Evolutionary conservation across 2,113 vertebrate species (phyloP).

Genomic region (Aldabrachelys gigantea): DNA sequence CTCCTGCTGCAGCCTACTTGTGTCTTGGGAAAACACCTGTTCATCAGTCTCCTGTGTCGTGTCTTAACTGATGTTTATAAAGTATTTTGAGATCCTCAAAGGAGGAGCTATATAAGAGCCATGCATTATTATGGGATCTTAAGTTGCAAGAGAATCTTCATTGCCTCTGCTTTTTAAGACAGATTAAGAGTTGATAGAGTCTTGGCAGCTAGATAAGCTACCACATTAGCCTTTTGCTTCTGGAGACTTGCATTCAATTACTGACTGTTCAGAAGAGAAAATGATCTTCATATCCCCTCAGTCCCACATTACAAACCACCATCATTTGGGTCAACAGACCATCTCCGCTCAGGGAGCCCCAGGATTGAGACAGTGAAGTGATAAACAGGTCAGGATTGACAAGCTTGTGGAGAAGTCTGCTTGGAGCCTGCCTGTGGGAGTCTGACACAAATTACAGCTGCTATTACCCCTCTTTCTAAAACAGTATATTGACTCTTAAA

Average conservation of each 20-base stretch:
- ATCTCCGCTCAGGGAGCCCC: neutral
- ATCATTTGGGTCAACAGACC: neutral
- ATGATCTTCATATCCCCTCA: neutral
- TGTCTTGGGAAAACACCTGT: neutral
- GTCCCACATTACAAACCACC: neutral
- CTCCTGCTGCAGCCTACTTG: neutral
- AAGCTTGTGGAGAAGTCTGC: neutral
- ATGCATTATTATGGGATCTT: neutral
- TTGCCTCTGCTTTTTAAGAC: neutral
- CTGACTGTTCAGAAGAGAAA: neutral
- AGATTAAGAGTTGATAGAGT: neutral
- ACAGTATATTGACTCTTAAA: fast-evolving
- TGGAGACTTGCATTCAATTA: neutral
- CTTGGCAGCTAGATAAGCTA: neutral
- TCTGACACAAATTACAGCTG: neutral
- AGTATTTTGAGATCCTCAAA: neutral
- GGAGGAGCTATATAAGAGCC: neutral
- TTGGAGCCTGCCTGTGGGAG: neutral
- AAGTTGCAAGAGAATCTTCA: neutral
- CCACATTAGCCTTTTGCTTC: neutral
- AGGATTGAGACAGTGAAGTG: neutral
- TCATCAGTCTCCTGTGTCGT: neutral
- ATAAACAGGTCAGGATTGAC: neutral
- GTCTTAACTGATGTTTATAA: neutral
- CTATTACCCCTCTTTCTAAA: fast-evolving